Evolutionary conservation across 2,113 vertebrate species (phyloP).

Genomic region (Ginglymostoma cirratum): DNA sequence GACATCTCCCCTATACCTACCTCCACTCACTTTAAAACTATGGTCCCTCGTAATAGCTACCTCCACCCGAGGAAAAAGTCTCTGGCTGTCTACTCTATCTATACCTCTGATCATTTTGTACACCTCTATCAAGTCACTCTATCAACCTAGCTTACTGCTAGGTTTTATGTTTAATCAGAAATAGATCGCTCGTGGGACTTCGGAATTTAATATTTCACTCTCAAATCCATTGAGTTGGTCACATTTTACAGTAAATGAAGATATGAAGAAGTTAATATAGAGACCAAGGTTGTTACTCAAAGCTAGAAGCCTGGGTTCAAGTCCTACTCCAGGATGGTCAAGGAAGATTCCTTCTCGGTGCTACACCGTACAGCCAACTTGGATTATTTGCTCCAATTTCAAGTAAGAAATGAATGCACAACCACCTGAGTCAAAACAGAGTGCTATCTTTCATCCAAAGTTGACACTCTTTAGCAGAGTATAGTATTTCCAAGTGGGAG

Average conservation of each 20-base stretch:
- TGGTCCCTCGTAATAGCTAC: too few relatives aligned
- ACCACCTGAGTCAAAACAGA: neutral
- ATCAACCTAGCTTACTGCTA: neutral
- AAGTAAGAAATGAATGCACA: neutral
- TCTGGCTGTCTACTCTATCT: too few relatives aligned
- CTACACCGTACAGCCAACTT: neutral
- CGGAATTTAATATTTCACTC: neutral
- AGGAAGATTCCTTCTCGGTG: neutral
- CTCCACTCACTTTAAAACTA: too few relatives aligned
- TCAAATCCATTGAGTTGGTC: neutral
- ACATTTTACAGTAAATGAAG: neutral
- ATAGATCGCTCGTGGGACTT: neutral
- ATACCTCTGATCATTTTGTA: too few relatives aligned
- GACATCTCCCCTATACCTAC: too few relatives aligned
- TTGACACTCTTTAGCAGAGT: neutral
- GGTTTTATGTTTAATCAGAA: neutral
- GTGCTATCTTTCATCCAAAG: neutral
- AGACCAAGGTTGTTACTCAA: neutral
- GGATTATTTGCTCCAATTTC: neutral
- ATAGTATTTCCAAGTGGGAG: neutral
- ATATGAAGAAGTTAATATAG: neutral
- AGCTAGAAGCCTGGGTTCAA: too few relatives aligned
- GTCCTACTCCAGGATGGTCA: too few relatives aligned
- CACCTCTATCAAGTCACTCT: too few relatives aligned
- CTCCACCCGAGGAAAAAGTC: too few relatives aligned